A percentile compares a stretch with the other conserved stretches of the same genome.
These are phyloP conservation scores for Rutilus rutilus DNA, from an alignment of 2,113 vertebrate species.

Conservation along the genomic window DNA sequence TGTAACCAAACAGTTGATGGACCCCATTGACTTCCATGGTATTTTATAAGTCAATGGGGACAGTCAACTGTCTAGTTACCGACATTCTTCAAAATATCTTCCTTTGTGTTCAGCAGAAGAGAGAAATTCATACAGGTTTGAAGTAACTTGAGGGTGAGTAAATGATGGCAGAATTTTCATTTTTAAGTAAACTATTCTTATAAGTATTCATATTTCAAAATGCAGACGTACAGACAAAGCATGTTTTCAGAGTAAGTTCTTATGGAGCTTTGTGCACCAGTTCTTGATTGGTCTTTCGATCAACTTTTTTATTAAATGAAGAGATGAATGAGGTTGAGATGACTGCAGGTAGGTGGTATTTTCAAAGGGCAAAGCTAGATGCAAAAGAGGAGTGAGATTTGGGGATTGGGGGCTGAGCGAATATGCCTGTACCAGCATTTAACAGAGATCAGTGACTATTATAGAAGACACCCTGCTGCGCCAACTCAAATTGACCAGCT, in stretches of 20 bases:
- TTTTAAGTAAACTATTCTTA: no score
- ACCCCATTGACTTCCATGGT: no score
- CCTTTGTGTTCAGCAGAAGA: no score
- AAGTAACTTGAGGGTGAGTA: no score
- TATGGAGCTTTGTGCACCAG: constrained; percentile 26
- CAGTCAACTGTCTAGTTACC: no score
- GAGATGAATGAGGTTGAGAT: constrained; percentile 47
- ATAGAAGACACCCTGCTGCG: constrained; percentile 59
- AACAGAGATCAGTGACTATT: constrained; percentile 60
- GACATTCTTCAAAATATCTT: no score
- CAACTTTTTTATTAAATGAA: constrained; percentile 53
- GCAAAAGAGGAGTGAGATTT: constrained; percentile 51
- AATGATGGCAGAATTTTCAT: no score
- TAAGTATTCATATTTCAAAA: background rate
- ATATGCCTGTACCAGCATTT: constrained; percentile 53
- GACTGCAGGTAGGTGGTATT: constrained; percentile 55
- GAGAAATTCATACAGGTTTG: no score
- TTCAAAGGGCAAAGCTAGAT: constrained; percentile 60
- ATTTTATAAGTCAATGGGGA: no score
- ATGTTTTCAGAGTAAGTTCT: constrained; percentile 35
- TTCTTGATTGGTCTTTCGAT: constrained; percentile 72
- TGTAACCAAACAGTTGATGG: no score
- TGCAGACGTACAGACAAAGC: background rate
- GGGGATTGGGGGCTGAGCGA: constrained; percentile 51
- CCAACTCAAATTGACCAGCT: constrained; percentile 59